phyloP scores from a whole-genome alignment of 2,888 invertebrate species.

The Spodoptera exigua region DNA sequence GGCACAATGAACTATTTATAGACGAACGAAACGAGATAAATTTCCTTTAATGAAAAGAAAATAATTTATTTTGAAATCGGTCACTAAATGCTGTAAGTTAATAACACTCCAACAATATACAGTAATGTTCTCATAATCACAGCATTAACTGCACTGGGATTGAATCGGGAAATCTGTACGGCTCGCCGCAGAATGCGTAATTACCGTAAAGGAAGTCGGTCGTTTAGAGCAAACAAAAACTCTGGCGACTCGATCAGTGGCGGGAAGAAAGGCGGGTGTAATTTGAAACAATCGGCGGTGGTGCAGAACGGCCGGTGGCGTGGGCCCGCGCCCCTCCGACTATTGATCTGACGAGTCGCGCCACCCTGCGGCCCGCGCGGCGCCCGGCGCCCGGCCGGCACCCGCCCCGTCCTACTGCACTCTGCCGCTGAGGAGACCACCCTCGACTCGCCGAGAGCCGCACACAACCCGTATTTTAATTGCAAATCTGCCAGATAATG shows the following conservation, averaged over 20 bases:
- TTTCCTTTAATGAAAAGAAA: constrained; percentile 18
- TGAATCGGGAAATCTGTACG: constrained; percentile 77
- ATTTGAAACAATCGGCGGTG: constrained; percentile 88
- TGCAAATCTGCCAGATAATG: constrained; percentile 89
- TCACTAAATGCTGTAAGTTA: constrained; percentile 38
- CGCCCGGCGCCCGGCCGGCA: constrained; percentile 53
- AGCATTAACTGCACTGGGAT: constrained; percentile 68
- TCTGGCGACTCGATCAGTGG: constrained; percentile 85
- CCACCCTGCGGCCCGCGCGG: constrained; percentile 62
- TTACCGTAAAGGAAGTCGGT: constrained; percentile 87
- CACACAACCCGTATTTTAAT: constrained; percentile 87
- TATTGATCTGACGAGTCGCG: constrained; percentile 86
- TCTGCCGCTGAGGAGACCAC: constrained; percentile 63
- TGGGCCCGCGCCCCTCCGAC: constrained; percentile 86
- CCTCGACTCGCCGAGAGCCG: constrained; percentile 66
- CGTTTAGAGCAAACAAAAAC: constrained; percentile 87
- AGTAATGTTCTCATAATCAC: constrained; percentile 62
- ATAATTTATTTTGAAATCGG: constrained; percentile 15
- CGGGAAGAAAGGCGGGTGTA: constrained; percentile 88
- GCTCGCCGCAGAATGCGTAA: constrained; percentile 84
- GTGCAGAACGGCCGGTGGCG: constrained; percentile 81
- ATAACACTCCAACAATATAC: constrained; percentile 12
- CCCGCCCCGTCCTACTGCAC: constrained; percentile 63
- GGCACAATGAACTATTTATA: constrained; percentile 37
- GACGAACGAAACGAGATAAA: constrained; percentile 6